Conservation (phyloP, 2,888 invertebrate genomes). For the Drosophila falleni region DNA sequence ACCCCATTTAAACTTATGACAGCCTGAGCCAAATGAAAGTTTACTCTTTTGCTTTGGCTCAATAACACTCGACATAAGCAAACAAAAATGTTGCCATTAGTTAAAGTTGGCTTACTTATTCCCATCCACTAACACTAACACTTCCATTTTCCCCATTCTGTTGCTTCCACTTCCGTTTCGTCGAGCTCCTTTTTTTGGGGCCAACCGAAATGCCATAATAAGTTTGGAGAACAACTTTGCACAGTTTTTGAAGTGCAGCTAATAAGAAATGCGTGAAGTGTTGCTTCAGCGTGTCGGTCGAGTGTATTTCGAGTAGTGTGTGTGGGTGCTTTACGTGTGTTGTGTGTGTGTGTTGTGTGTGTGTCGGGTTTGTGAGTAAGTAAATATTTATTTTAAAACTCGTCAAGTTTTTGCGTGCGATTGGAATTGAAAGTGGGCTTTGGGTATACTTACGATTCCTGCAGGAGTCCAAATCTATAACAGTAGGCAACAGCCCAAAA, state of each 20-base stretch:
- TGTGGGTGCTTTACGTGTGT: neutral
- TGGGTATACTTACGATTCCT: conserved; percentile 29
- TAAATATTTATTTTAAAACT: conserved; percentile 73
- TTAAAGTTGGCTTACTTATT: conserved; percentile 56
- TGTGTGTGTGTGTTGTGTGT: conserved; percentile 13
- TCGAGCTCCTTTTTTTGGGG: conserved; percentile 7
- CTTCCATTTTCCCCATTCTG: neutral
- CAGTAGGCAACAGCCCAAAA: too few relatives aligned
- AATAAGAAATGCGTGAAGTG: conserved; percentile 78
- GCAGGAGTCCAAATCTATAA: conserved; percentile 21
- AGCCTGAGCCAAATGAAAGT: conserved; percentile 71
- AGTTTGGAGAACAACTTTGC: conserved; percentile 61
- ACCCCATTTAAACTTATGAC: conserved; percentile 75
- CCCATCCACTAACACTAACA: conserved; percentile 1
- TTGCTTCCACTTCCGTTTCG: conserved; percentile 20
- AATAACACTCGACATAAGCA: conserved; percentile 65
- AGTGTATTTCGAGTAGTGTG: conserved; percentile 39
- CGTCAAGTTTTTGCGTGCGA: conserved; percentile 65
- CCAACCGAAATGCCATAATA: conserved; percentile 50
- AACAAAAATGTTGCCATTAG: conserved; percentile 72
- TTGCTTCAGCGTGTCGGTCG: conserved; percentile 48
- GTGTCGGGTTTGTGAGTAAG: conserved; percentile 37
- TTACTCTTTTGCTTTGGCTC: conserved; percentile 62
- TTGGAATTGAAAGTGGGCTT: conserved; percentile 62
- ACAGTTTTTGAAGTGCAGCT: conserved; percentile 63